Conservation (phyloP, 2,888 invertebrate genomes). For the Eupithecia inturbata region DNA sequence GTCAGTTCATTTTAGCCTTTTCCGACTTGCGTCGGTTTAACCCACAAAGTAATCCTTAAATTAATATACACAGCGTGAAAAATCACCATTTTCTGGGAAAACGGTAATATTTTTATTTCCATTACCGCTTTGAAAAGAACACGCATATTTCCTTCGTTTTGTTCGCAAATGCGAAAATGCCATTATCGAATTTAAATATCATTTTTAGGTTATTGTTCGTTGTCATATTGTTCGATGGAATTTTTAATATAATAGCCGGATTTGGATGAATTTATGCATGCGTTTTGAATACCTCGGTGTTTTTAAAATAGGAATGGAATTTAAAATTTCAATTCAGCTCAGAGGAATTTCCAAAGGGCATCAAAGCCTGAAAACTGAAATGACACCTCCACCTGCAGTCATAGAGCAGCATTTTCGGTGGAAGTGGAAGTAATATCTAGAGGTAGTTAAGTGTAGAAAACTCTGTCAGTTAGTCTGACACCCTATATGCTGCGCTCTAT, state of each 20-base stretch:
- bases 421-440: too few relatives aligned
- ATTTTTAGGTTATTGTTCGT: conserved; percentile 3
- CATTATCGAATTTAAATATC: background rate
- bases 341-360: background rate
- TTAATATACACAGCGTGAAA: conserved; percentile 27
- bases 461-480: too few relatives aligned
- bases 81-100: conserved; percentile 19
- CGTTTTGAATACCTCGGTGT: background rate
- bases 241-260: background rate
- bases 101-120: conserved; percentile 22
- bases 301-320: background rate
- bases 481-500: too few relatives aligned
- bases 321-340: background rate
- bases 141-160: conserved; percentile 8
- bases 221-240: background rate
- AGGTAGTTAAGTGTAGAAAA: too few relatives aligned
- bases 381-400: too few relatives aligned
- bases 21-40: conserved; percentile 5
- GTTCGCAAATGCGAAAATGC: conserved; percentile 2
- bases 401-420: too few relatives aligned
- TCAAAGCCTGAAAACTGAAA: too few relatives aligned
- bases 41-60: conserved; percentile 27
- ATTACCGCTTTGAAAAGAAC: conserved; percentile 15
- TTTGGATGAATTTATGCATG: conserved; percentile 8
- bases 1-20: too few relatives aligned